Evolutionary conservation across 2,113 vertebrate species (phyloP).

Genomic region (Choloepus hoffmanni): DNA sequence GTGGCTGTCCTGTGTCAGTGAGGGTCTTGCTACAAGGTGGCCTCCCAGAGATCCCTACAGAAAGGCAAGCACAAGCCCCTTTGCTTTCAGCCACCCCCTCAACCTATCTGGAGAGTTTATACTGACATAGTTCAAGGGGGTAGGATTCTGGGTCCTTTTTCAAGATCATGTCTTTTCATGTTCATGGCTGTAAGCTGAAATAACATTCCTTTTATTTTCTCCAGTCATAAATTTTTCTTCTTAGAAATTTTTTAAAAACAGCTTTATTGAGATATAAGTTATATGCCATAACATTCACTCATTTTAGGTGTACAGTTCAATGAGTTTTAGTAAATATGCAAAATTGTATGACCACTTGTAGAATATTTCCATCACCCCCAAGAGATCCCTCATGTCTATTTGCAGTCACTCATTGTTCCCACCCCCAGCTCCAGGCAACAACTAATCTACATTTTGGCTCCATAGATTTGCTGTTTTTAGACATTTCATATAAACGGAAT

Average conservation of each 20-base stretch:
- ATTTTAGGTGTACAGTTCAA: background rate
- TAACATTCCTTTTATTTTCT: background rate
- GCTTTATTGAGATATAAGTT: background rate
- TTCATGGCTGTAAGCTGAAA: background rate
- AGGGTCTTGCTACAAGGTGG: background rate
- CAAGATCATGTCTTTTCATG: background rate
- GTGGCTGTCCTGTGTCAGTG: background rate
- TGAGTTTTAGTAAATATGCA: background rate
- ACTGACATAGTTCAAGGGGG: background rate
- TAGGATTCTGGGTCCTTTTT: background rate
- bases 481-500: conserved; percentile 33
- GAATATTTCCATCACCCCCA: background rate
- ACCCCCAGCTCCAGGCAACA: background rate
- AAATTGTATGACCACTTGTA: background rate
- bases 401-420: background rate
- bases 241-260: background rate
- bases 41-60: background rate
- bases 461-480: background rate
- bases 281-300: background rate
- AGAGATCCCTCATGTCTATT: background rate
- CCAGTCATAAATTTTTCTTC: background rate
- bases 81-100: background rate
- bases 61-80: background rate
- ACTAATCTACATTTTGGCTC: background rate
- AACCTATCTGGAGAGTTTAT: background rate